Evolutionary conservation across 2,888 invertebrate genomes (phyloP).

Genomic region (Xestia xanthographa): DNA sequence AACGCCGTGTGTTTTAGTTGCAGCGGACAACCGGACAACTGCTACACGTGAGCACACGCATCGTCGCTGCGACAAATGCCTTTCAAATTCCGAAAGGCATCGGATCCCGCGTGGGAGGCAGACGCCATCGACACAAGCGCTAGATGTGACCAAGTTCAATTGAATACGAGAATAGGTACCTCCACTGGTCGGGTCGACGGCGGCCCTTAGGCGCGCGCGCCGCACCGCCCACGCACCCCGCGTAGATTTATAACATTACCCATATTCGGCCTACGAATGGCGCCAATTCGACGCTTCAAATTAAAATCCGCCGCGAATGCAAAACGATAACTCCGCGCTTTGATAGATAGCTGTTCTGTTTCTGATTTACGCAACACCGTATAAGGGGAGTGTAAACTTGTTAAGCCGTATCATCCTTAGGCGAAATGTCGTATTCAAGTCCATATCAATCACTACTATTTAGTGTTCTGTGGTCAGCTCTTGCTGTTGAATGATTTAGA

Average conservation of each 20-base stretch:
- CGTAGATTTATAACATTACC: slow-evolving; percentile 90
- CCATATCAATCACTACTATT: slow-evolving; percentile 68
- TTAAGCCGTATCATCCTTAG: slow-evolving; percentile 69
- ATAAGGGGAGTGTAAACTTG: slow-evolving; percentile 75
- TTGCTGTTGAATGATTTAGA: slow-evolving; percentile 45
- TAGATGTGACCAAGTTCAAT: slow-evolving; percentile 83
- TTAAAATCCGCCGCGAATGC: slow-evolving; percentile 86
- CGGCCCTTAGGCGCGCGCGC: slow-evolving; percentile 78
- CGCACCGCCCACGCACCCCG: slow-evolving; percentile 79
- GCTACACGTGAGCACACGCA: slow-evolving; percentile 78
- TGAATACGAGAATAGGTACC: slow-evolving; percentile 79
- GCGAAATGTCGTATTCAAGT: slow-evolving; percentile 62
- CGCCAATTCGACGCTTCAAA: slow-evolving; percentile 89
- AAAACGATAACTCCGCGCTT: slow-evolving; percentile 82
- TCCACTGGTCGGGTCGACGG: slow-evolving; percentile 68
- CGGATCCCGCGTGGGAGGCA: slow-evolving; percentile 82
- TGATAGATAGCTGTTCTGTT: slow-evolving; percentile 85
- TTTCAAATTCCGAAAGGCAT: slow-evolving; percentile 88
- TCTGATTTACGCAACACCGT: slow-evolving; percentile 84
- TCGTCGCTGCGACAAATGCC: slow-evolving; percentile 86
- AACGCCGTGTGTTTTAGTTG: slow-evolving; percentile 78
- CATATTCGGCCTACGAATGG: slow-evolving; percentile 89
- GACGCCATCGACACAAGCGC: slow-evolving; percentile 79
- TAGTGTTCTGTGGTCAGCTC: slow-evolving; percentile 56
- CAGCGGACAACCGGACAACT: slow-evolving; percentile 74